A percentile compares a stretch with the other conserved stretches of the same genome.
These are phyloP conservation scores for Cryptoprocta ferox DNA, from an alignment of 2,797 vertebrate genomes.

Conservation along the genomic window DNA sequence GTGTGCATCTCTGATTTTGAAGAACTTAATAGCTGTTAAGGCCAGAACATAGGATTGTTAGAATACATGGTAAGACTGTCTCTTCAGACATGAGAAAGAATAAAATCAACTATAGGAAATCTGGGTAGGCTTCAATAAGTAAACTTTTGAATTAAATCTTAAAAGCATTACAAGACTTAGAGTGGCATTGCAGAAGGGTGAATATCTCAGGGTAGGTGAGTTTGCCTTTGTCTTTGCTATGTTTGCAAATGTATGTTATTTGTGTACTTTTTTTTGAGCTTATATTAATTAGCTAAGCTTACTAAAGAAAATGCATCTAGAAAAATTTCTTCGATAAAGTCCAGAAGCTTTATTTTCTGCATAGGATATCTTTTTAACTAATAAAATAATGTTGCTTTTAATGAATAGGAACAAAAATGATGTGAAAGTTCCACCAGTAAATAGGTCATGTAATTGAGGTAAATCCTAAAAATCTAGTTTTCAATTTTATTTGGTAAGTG, in stretches of 20 bases:
- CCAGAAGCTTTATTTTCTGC: slow-evolving; percentile 78
- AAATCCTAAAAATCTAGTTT: slow-evolving; percentile 78
- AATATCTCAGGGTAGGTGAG: background rate
- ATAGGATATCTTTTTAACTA: slow-evolving; percentile 74
- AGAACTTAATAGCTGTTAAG: slow-evolving; percentile 22
- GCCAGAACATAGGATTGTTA: background rate
- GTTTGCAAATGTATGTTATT: slow-evolving; percentile 48
- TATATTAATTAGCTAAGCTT: slow-evolving; percentile 75
- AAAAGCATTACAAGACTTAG: background rate
- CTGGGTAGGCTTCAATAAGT: background rate
- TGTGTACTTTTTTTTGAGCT: background rate
- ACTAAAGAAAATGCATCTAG: slow-evolving; percentile 76
- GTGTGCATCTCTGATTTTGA: slow-evolving; percentile 3
- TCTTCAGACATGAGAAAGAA: slow-evolving; percentile 44
- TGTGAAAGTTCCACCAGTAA: slow-evolving; percentile 82
- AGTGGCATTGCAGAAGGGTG: background rate
- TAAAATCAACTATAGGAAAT: background rate
- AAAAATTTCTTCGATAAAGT: slow-evolving; percentile 68
- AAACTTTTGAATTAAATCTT: background rate
- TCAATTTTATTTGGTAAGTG: slow-evolving; percentile 69
- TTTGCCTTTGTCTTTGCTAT: slow-evolving; percentile 42
- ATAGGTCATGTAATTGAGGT: slow-evolving; percentile 76
- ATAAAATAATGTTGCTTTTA: slow-evolving; percentile 81
- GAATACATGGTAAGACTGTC: background rate
- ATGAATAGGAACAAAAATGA: slow-evolving; percentile 81